These are phyloP conservation scores for Reticulitermes speratus DNA, from an alignment of 1,140 invertebrate species.

Conservation along the genomic window DNA sequence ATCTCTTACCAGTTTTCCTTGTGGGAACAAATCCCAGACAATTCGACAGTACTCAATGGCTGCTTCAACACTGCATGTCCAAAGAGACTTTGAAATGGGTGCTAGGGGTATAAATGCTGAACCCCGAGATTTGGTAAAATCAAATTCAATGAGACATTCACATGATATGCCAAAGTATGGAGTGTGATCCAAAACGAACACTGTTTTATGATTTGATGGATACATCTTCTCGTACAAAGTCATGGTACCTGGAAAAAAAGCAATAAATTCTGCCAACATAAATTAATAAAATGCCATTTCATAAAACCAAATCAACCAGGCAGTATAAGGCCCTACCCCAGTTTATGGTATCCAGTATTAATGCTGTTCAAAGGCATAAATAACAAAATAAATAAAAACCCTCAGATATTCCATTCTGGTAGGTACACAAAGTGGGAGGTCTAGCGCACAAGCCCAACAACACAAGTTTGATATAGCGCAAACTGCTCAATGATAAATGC, in stretches of 20 bases:
- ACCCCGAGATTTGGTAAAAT: slow-evolving; percentile 72
- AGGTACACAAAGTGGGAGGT: too few relatives aligned
- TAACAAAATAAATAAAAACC: too few relatives aligned
- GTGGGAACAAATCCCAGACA: slow-evolving; percentile 93
- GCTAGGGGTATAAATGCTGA: slow-evolving; percentile 69
- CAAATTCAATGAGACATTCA: slow-evolving; percentile 85
- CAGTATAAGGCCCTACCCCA: too few relatives aligned
- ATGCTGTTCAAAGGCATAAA: too few relatives aligned
- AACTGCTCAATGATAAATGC: too few relatives aligned
- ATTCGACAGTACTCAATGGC: slow-evolving; percentile 93
- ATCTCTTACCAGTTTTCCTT: slow-evolving; percentile 72
- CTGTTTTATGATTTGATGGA: slow-evolving; percentile 85
- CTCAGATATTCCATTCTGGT: too few relatives aligned
- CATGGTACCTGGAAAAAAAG: neutral
- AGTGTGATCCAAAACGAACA: slow-evolving; percentile 92
- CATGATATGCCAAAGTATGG: slow-evolving; percentile 85
- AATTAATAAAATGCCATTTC: too few relatives aligned
- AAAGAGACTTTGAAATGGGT: slow-evolving; percentile 85
- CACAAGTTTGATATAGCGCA: too few relatives aligned
- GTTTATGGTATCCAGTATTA: too few relatives aligned
- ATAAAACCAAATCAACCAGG: too few relatives aligned
- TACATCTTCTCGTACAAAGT: slow-evolving; percentile 48
- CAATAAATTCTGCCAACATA: too few relatives aligned
- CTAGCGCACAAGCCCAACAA: too few relatives aligned
- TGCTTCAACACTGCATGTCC: slow-evolving; percentile 93